Evolutionary conservation across 2,888 invertebrate genomes (phyloP).

Genomic region (Perithous albicinctus): DNA sequence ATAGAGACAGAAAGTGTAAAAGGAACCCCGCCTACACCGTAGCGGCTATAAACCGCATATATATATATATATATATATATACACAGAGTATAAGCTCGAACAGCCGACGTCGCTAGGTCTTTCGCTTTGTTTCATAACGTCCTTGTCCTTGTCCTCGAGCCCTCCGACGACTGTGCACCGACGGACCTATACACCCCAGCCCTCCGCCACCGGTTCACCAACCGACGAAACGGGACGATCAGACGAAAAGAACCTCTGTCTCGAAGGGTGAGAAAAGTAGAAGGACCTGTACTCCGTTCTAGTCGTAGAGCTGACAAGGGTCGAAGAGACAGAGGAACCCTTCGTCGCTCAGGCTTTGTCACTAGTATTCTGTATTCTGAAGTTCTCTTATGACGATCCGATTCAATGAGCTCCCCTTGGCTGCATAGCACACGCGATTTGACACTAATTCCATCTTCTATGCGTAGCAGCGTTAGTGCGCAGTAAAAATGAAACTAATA

Average conservation of each 20-base stretch:
- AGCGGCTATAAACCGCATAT: constrained; percentile 27
- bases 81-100: constrained; percentile 1
- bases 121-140: constrained; percentile 61
- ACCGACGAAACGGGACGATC: constrained; percentile 45
- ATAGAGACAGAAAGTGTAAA: constrained; percentile 9
- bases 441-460: background rate
- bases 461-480: background rate
- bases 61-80: background rate
- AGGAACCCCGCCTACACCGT: constrained; percentile 28
- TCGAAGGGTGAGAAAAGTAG: constrained; percentile 48
- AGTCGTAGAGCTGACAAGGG: constrained; percentile 4
- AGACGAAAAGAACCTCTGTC: constrained; percentile 36
- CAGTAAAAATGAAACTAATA: background rate
- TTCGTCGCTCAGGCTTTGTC: constrained; percentile 11
- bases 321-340: background rate
- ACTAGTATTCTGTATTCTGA: background rate
- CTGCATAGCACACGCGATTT: background rate
- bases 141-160: constrained; percentile 22
- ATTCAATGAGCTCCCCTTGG: background rate
- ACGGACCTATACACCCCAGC: constrained; percentile 9
- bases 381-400: background rate
- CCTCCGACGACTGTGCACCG: constrained; percentile 32
- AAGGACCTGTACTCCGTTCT: constrained; percentile 37
- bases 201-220: constrained; percentile 15
- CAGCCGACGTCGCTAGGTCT: constrained; percentile 46